Evolutionary conservation across 2,888 invertebrate species (phyloP).

Genomic region (Ormyrus pomaceus): DNA sequence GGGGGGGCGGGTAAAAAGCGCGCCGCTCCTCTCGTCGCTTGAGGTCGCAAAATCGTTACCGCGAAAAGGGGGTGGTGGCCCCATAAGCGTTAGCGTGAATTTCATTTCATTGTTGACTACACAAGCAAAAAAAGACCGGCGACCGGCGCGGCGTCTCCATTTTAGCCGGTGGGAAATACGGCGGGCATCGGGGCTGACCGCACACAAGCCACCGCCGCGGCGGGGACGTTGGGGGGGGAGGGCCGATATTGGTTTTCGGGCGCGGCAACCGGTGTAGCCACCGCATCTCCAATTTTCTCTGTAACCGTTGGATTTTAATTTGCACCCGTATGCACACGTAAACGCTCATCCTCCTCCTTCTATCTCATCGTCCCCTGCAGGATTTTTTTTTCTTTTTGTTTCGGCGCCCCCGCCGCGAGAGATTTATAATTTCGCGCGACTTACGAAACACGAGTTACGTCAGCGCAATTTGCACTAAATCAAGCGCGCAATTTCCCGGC

Average conservation of each 20-base stretch:
- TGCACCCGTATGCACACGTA: conserved; percentile 2
- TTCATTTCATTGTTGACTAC: conserved; percentile 49
- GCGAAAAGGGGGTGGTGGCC: conserved; percentile 1
- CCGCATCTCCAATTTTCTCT: conserved; percentile 55
- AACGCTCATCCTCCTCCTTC: background rate
- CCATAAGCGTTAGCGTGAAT: conserved; percentile 46
- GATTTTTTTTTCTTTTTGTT: conserved; percentile 3
- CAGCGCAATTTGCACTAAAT: conserved; percentile 58
- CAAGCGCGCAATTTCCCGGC: conserved; percentile 52
- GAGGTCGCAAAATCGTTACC: conserved; percentile 38
- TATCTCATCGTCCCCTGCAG: background rate
- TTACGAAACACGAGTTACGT: conserved; percentile 54
- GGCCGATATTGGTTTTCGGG: conserved; percentile 47
- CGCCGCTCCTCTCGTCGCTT: background rate
- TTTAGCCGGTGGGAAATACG: conserved; percentile 30
- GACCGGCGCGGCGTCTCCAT: conserved; percentile 38
- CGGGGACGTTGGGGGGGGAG: too few relatives aligned
- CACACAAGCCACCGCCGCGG: conserved; percentile 6
- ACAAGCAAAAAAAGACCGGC: background rate
- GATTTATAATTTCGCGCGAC: conserved; percentile 54
- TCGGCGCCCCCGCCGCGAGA: background rate
- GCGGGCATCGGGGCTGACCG: conserved; percentile 39
- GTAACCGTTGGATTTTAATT: conserved; percentile 60
- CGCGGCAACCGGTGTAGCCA: conserved; percentile 6
- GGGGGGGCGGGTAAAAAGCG: too few relatives aligned